Conservation (phyloP, 2,797 vertebrate genomes). For the Pipistrellus pipistrellus region DNA sequence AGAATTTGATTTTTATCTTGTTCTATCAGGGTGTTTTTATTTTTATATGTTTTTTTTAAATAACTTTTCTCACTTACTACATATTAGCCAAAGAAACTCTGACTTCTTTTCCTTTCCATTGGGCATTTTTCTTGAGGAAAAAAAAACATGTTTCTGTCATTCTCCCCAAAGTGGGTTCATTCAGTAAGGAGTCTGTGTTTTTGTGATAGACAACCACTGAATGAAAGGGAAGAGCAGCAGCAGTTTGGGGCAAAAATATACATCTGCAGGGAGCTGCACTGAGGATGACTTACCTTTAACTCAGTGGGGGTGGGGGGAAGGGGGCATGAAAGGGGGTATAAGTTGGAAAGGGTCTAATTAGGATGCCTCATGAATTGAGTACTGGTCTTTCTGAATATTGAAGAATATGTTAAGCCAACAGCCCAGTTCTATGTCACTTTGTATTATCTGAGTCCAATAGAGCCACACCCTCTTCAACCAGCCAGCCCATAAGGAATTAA, state of each 20-base stretch:
- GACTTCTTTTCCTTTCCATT: background rate
- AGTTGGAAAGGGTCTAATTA: background rate
- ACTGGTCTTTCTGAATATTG: too few relatives aligned
- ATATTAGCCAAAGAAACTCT: background rate
- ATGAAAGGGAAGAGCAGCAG: background rate
- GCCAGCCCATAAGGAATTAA: background rate
- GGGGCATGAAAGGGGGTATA: too few relatives aligned
- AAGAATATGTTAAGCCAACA: background rate
- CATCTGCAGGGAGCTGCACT: background rate
- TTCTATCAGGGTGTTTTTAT: background rate
- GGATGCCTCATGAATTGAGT: background rate
- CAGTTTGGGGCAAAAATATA: background rate
- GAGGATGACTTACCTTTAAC: background rate
- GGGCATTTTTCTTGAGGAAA: background rate
- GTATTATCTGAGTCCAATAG: background rate
- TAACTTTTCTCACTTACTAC: background rate
- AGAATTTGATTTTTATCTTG: background rate
- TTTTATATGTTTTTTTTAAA: background rate
- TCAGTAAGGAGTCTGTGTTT: background rate
- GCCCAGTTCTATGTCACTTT: background rate
- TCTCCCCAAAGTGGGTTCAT: background rate
- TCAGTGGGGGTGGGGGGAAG: background rate
- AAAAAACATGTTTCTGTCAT: background rate
- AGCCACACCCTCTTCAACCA: background rate
- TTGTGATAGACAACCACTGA: background rate